phyloP scores from a whole-genome alignment of 2,888 invertebrate species.

The Orgyia antiqua region DNA sequence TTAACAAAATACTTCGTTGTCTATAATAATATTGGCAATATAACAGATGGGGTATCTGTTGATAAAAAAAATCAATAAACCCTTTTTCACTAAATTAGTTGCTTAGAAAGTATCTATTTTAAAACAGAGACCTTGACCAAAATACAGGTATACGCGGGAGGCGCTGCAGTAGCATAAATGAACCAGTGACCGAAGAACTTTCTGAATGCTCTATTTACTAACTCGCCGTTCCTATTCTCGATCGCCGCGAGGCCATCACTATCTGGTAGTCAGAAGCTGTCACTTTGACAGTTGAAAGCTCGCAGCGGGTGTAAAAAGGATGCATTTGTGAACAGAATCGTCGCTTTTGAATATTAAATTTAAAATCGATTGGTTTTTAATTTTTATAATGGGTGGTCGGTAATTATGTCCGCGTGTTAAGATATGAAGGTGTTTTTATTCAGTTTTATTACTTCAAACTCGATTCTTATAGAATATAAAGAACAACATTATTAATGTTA shows the following conservation, averaged over 20 bases:
- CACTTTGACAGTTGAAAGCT: conserved; percentile 45
- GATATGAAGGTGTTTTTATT: too few relatives aligned
- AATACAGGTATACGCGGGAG: conserved; percentile 47
- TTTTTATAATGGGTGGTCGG: conserved; percentile 10
- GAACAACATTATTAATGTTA: too few relatives aligned
- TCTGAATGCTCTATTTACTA: conserved; percentile 12
- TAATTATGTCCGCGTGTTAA: too few relatives aligned
- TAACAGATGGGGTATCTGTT: too few relatives aligned
- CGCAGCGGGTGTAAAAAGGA: conserved; percentile 39
- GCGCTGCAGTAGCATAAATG: conserved; percentile 41
- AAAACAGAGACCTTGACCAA: conserved; percentile 40
- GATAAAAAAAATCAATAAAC: too few relatives aligned
- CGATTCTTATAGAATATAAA: too few relatives aligned
- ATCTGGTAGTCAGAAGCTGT: conserved; percentile 36
- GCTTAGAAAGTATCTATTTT: too few relatives aligned
- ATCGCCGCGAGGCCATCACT: conserved; percentile 12
- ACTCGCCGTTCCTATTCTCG: conserved; percentile 8
- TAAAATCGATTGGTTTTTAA: conserved; percentile 18
- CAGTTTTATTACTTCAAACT: too few relatives aligned
- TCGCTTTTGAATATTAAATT: conserved; percentile 24
- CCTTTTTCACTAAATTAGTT: too few relatives aligned
- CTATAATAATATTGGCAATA: too few relatives aligned
- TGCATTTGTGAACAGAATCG: conserved; percentile 21
- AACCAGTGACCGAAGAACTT: conserved; percentile 29
- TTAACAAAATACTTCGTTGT: too few relatives aligned